Evolutionary conservation across 2,888 invertebrate genomes (phyloP), one percentile per base, ranked within the genome.

Genomic region (Coelopa pilipes): DNA sequence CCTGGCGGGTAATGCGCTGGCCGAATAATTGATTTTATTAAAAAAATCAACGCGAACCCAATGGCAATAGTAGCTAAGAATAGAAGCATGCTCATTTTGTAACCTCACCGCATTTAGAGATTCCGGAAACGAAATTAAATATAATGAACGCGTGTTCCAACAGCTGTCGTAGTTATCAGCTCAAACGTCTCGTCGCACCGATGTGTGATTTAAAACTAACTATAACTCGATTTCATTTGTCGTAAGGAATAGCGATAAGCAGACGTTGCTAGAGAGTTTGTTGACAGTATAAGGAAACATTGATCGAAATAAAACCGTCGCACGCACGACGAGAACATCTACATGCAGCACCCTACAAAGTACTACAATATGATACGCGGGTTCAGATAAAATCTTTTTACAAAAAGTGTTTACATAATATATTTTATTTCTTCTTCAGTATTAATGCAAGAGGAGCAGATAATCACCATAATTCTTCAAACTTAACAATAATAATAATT

Each of bases 1-100:
- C 86, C 86, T 78, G 86, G 86, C 46, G 86, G 86, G 79, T 83
- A 86, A 73, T 85, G 84, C 57, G 75, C 75, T 0, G 86, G 86
- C 10, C 85, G 79, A 65, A 78, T 79, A 17, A 80, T 76, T 1
- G 84, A 84, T 19, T 74, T 80, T 1, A 82, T 65, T 47, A 85
- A 60, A 65, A 79, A 80, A 77, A 81, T 83, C 15, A 83, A 72
- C 12, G 82, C 49, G 70, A 76, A 80, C 5, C 80, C 81, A 69
- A 84, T 69, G 17, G 85, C 49, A 53, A 78, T 72, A 0, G 77
- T 73, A 15, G 79, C 75, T 45, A 84, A 74, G 77, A 84, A 78
- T 71, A 83, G 76, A 66, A 85, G 76, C 59, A 77, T 78, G 77
- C 81, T 79, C 84, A 85, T 85, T 59, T 77, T 75, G 0, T 15